These are phyloP conservation scores for Phyllotreta striolata DNA, from an alignment of 2,888 invertebrate genomes.

Conservation along the genomic window DNA sequence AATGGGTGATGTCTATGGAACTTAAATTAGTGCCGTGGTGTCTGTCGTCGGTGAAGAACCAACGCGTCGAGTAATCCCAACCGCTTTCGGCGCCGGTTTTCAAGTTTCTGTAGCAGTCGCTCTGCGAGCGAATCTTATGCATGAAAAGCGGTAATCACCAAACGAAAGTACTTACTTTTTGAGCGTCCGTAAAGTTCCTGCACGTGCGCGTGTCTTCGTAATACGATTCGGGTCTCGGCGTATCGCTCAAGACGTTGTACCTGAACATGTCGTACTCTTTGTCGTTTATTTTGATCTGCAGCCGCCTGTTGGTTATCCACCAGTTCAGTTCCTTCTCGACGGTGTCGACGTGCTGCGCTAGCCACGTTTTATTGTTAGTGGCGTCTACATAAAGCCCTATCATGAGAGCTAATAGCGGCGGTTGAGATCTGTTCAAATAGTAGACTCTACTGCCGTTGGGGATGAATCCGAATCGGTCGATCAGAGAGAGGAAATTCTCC, in stretches of 20 bases:
- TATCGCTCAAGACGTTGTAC: conserved; percentile 68
- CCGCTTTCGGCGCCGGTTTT: conserved; percentile 76
- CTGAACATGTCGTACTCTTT: conserved; percentile 66
- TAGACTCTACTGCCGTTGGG: conserved; percentile 88
- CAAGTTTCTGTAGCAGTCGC: conserved; percentile 45
- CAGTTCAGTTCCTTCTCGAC: conserved; percentile 72
- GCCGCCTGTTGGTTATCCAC: conserved; percentile 69
- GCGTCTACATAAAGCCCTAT: conserved; percentile 71
- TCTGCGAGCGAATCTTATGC: conserved; percentile 28
- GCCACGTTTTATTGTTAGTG: conserved; percentile 73
- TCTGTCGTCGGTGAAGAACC: conserved; percentile 71
- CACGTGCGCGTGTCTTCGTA: conserved; percentile 69
- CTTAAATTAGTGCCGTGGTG: conserved; percentile 67
- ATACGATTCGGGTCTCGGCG: conserved; percentile 79
- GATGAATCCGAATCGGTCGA: conserved; percentile 73
- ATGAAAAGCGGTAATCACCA: too few relatives aligned
- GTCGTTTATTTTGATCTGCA: conserved; percentile 64
- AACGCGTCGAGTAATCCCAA: conserved; percentile 87
- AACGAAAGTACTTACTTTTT: conserved; percentile 22
- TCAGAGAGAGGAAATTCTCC: conserved; percentile 75
- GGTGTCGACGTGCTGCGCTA: conserved; percentile 65
- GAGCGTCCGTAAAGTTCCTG: conserved; percentile 4
- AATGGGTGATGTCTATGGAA: conserved; percentile 69
- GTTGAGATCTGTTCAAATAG: conserved; percentile 75
- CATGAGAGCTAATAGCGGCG: conserved; percentile 78